Conservation (phyloP, 2,888 invertebrate genomes). For the Drosophila aldrichi region DNA sequence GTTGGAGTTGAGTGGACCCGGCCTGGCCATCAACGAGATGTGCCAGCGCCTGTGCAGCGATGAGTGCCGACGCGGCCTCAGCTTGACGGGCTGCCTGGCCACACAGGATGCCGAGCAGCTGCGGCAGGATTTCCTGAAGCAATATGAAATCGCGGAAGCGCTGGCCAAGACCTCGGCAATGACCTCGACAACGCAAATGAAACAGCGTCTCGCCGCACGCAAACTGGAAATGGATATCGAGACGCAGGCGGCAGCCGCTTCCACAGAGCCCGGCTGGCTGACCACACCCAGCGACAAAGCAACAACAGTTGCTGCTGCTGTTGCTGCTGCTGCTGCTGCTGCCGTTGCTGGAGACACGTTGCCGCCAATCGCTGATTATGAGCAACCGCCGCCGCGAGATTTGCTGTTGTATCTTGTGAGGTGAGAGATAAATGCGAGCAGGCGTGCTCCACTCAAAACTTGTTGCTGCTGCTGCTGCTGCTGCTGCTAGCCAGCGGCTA, state of each 20-base stretch:
- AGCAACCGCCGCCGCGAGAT: constrained; percentile 87
- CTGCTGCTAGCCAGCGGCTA: constrained; percentile 43
- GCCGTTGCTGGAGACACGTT: constrained; percentile 64
- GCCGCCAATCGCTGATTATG: constrained; percentile 85
- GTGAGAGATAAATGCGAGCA: constrained; percentile 84
- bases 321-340: constrained; percentile 18
- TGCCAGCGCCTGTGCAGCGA: constrained; percentile 81
- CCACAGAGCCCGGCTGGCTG: constrained; percentile 29
- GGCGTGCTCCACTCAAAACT: constrained; percentile 45
- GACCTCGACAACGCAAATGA: constrained; percentile 87
- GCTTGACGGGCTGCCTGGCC: constrained; percentile 50
- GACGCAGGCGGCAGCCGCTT: constrained; percentile 31
- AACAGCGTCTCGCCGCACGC: constrained; percentile 87
- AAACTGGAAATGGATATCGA: constrained; percentile 86
- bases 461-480: constrained; percentile 40
- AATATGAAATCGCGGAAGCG: constrained; percentile 86
- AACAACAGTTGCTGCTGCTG: constrained; percentile 19
- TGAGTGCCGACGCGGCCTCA: constrained; percentile 74
- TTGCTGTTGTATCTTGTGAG: constrained; percentile 88
- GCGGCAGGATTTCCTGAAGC: constrained; percentile 85
- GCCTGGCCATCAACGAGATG: constrained; percentile 77
- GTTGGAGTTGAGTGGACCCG: constrained; percentile 37
- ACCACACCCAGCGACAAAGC: constrained; percentile 45
- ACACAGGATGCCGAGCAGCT: constrained; percentile 44
- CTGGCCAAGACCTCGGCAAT: constrained; percentile 87